A percentile compares a stretch with the other conserved stretches of the same genome.
These are phyloP conservation scores for Ormyrus rosae DNA, from an alignment of 2,888 invertebrate genomes.

Conservation along the genomic window DNA sequence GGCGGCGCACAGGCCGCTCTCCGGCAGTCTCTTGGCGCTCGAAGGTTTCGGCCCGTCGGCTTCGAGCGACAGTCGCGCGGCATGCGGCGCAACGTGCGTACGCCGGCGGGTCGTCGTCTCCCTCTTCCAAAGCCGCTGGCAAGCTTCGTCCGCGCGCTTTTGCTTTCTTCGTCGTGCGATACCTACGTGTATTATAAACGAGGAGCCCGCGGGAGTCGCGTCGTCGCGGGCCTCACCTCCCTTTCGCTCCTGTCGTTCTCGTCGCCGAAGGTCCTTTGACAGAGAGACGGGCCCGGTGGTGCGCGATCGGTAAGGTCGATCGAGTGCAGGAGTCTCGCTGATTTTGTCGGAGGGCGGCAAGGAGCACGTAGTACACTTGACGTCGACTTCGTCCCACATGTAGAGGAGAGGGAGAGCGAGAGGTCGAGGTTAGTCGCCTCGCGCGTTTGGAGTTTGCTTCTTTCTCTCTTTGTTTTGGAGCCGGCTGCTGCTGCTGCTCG, in stretches of 20 bases:
- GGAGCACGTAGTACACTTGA: too few relatives aligned
- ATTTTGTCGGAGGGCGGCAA: too few relatives aligned
- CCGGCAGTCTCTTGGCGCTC: too few relatives aligned
- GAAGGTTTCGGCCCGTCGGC: slow-evolving; percentile 50
- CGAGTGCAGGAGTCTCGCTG: too few relatives aligned
- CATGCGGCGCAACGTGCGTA: slow-evolving; percentile 72
- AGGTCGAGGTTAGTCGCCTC: slow-evolving; percentile 34
- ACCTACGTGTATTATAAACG: too few relatives aligned
- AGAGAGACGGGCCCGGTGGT: too few relatives aligned
- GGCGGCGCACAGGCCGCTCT: slow-evolving; percentile 5
- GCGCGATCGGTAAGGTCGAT: too few relatives aligned
- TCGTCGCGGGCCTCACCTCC: not conserved
- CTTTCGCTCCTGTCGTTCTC: not conserved
- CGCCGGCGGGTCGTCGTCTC: slow-evolving; percentile 18
- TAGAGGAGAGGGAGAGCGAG: not conserved
- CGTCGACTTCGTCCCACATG: too few relatives aligned
- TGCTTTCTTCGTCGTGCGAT: not conserved
- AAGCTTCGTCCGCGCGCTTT: not conserved
- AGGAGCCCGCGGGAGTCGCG: too few relatives aligned
- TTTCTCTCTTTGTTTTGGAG: slow-evolving; percentile 29
- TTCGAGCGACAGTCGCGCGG: slow-evolving; percentile 71
- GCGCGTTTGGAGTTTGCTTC: not conserved
- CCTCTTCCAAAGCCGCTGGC: too few relatives aligned
- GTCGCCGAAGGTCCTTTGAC: too few relatives aligned
- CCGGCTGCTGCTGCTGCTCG: slow-evolving; percentile 1